Evolutionary conservation across 1,140 invertebrate genomes (phyloP), one percentile per base, ranked within the genome.

Genomic region (Ceratina calcarata): DNA sequence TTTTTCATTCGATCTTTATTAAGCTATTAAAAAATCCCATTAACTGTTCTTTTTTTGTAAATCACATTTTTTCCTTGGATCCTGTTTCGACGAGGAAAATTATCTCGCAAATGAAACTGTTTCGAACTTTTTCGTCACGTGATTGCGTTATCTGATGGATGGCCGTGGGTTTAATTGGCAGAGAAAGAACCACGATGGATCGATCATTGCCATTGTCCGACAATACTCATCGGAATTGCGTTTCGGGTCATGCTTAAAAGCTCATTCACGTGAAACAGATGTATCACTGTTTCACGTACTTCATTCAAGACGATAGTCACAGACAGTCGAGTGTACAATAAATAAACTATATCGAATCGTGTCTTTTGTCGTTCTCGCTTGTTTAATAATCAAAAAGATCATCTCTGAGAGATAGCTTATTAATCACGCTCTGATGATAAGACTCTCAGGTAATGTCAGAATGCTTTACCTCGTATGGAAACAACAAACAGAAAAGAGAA

Each of bases 141-240:
- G 27, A 27, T 45, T 3, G 3, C 2, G 62, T 55, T 65, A 75
- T 57, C 62, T 58, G 20, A 75, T 53, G 62, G 45, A 45, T 45
- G 53, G 10, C 10, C 3, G 27, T 20, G 16, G 20, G 15, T 75
- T 75, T 66, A 75, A 75, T 66, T 75, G 62, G n/a, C 32, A 15
- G n/a, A 65, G 10, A 57, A 75, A 75, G 62, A 75, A 66, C 51
- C 32, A 27, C 51, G 37, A n/a, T 7, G 22, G 58, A 22, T 75
- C 49, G 60, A 74, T 74, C 49, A 60, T 27, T 64, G 45, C 45
- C 51, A 45, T 64, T 73, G 37, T 45, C 64, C 60, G 60, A 62
- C 45, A 24, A 20, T 16, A 20, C 3, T 27, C 24, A 49, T 0
- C 16, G 32, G 32, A 45, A 75, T 22, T n/a, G 24, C 51, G n/a